These are phyloP conservation scores for Forbesichthys papilliferus DNA, from an alignment of 2,113 vertebrate genomes.

Conservation along the genomic window DNA sequence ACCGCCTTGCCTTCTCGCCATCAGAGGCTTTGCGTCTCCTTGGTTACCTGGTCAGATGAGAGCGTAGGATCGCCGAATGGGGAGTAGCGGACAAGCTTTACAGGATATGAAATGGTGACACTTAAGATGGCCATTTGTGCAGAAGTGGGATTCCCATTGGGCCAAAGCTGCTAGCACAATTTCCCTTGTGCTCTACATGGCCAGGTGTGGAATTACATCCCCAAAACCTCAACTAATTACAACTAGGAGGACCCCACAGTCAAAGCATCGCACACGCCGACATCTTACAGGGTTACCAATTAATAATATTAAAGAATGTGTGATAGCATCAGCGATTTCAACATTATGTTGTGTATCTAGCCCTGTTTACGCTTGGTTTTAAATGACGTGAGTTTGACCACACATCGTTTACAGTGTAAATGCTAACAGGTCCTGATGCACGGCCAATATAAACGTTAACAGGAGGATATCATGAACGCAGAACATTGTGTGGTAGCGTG, in stretches of 20 bases:
- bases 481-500: no score
- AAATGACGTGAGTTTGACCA: not conserved
- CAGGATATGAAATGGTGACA: conserved; percentile 42
- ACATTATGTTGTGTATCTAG: not conserved
- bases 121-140: conserved; percentile 6
- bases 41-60: conserved; percentile 54
- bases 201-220: conserved; percentile 45
- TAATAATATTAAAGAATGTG: conserved; percentile 4
- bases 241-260: conserved; percentile 10
- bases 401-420: no score
- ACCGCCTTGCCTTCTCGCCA: conserved; percentile 6
- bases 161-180: conserved; percentile 17
- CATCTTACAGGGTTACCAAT: conserved; percentile 33
- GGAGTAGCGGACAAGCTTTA: conserved; percentile 33
- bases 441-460: no score
- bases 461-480: no score
- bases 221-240: conserved; percentile 44
- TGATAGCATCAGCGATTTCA: no score
- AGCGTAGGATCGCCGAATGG: conserved; percentile 36
- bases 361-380: not conserved
- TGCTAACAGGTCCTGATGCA: no score
- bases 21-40: conserved; percentile 48
- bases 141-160: conserved; percentile 25
- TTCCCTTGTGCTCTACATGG: conserved; percentile 48
- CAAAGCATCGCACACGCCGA: conserved; percentile 35